Evolutionary conservation across 2,888 invertebrate genomes (phyloP), one percentile per base, ranked within the genome.

Genomic region (Nycteola revayana): DNA sequence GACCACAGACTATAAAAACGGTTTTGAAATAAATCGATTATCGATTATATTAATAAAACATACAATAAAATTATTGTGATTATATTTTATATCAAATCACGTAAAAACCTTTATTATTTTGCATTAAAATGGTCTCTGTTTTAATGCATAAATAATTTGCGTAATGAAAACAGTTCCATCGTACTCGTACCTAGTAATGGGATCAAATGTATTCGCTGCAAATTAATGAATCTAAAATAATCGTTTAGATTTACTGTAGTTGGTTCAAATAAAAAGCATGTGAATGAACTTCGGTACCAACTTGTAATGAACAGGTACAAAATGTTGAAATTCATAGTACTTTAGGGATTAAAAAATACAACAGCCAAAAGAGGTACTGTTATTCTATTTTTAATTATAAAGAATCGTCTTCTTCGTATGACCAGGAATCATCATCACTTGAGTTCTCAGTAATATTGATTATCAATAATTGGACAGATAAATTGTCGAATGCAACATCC

Each of bases 391-490:
- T 18, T 18, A 18, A 34, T 1, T 1, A 14, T 9, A 34, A 27
- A 22, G n/a, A 18, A 26, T 23, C 24, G n/a, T 18, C 7, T 21
- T 28, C 31, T 11, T 17, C 8, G 11, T 7, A 17, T 18, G 14
- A 2, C 3, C 9, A 29, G 14, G 1, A 32, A 42, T 35, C 18
- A 18, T 18, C 18, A 18, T 18, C 18, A 18, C 18, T 18, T 6
- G 18, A 18, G 18, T 18, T 6, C 18, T 5, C 18, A 18, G 18
- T 18, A 18, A 18, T 6, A 18, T 18, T 18, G 6, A 18, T 18
- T 18, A 18, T 6, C 18, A 18, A 18, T 18, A 5, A 3, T 18
- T 18, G 18, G 18, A 18, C 6, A 18, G 6, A 18, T 18, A 18
- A 18, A 18, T 6, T 18, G 18, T 18, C 18, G 6, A 6, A 18